Evolutionary conservation across 2,113 vertebrate genomes (phyloP).

Genomic region (Cervus canadensis): DNA sequence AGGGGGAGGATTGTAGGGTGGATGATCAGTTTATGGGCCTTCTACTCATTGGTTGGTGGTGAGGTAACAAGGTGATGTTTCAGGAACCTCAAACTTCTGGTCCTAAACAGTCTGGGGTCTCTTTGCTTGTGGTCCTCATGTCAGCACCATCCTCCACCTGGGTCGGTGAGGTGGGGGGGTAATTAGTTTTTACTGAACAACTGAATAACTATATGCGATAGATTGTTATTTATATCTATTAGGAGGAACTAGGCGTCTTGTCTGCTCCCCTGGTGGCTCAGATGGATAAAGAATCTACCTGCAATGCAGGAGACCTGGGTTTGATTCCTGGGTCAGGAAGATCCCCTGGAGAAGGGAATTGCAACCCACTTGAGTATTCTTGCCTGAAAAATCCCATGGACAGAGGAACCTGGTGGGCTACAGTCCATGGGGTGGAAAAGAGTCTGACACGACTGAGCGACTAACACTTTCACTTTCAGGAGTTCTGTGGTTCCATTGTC

Average conservation of each 20-base stretch:
- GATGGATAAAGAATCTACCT: not conserved
- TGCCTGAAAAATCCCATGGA: not conserved
- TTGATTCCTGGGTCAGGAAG: not conserved
- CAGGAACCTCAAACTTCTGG: not conserved
- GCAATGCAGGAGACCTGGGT: not conserved
- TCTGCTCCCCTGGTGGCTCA: not conserved
- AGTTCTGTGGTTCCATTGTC: not conserved
- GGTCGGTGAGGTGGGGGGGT: rapidly evolving
- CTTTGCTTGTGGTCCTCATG: not conserved
- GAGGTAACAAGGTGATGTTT: not conserved
- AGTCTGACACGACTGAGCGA: not conserved
- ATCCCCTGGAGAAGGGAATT: not conserved
- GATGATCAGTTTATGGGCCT: not conserved
- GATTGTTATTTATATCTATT: not conserved
- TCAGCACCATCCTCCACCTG: not conserved
- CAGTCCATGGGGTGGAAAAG: not conserved
- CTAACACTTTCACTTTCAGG: not conserved
- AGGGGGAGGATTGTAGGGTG: not conserved
- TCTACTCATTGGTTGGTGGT: not conserved
- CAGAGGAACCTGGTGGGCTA: not conserved
- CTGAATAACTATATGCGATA: not conserved
- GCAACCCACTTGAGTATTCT: not conserved
- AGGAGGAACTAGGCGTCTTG: not conserved
- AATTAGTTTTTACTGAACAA: not conserved
- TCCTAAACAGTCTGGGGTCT: not conserved